Evolutionary conservation across 1,140 invertebrate species (phyloP), one percentile per base, ranked within the genome.

Genomic region (Holcopasites calliopsidis): DNA sequence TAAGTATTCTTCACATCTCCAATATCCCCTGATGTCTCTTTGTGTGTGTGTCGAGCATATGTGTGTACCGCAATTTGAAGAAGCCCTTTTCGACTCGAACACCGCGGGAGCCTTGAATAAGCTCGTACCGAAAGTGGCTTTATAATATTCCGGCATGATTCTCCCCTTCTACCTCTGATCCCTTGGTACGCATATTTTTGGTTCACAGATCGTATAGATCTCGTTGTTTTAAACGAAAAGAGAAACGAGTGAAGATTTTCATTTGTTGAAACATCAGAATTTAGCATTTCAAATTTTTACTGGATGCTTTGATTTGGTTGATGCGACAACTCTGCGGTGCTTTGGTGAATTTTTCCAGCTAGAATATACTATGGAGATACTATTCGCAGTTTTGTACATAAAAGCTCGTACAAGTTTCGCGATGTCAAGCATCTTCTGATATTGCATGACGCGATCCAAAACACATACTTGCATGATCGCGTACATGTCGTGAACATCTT

Each of bases 1-100:
- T 85, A 83, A 86, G 82, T 80, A 55, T 52, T n/a, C n/a, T n/a
- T n/a, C 23, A 7, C 44, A 3, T 47, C 13, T 4, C 13, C 38
- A 40, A 13, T 7, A 40, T 44, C 18, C 42, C 3, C 2, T 0
- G 13, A 21, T 42, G 18, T 65, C 4, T 47, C 7, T n/a, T n/a
- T n/a, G n/a, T n/a, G n/a, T n/a, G n/a, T 11, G 13, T 1, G 8
- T 26, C 47, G n/a, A 21, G 26, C 7, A 3, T 5, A n/a, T 8
- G 33, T 3, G 6, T 33, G 26, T 33, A 2, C 54, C 11, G 3
- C 16, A 33, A 65, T 64, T 65, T n/a, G 23, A 16, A 50, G 31
- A 60, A 38, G 6, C 3, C 10, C 11, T 35, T 40, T n/a, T 38
- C 47, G 7, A 70, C 23, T 1, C 16, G 13, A 8, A n/a, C 10